Conservation (phyloP, 2,797 vertebrate species). For the Alcedo quadribrachys region DNA sequence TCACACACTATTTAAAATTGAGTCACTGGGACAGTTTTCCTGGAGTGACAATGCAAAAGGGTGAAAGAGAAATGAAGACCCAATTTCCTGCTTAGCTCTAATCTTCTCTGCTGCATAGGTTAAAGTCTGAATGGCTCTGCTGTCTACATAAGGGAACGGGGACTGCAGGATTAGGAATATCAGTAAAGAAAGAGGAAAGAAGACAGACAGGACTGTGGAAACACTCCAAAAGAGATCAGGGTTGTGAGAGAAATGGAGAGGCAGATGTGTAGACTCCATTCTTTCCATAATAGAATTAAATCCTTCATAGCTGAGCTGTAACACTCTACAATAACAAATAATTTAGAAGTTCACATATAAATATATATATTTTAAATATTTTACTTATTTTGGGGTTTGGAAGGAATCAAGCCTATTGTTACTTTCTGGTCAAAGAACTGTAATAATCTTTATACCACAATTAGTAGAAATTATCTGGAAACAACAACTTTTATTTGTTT, state of each 20-base stretch:
- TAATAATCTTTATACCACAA: background rate
- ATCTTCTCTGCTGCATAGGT: background rate
- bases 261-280: background rate
- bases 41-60: background rate
- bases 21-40: background rate
- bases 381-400: background rate
- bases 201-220: background rate
- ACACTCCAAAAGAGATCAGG: background rate
- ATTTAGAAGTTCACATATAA: background rate
- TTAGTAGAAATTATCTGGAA: background rate
- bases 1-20: background rate
- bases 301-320: background rate
- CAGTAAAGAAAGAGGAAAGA: background rate
- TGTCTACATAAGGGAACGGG: background rate
- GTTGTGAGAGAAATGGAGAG: background rate
- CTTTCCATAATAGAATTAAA: background rate
- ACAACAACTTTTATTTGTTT: background rate
- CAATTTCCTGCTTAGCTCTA: background rate
- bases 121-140: background rate
- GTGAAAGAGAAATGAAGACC: background rate
- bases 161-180: background rate
- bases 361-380: background rate
- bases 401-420: background rate
- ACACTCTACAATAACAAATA: background rate
- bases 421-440: background rate